Base-by-base conservation (phyloP, 2,113 vertebrate species). In the Ameiurus melas region DNA sequence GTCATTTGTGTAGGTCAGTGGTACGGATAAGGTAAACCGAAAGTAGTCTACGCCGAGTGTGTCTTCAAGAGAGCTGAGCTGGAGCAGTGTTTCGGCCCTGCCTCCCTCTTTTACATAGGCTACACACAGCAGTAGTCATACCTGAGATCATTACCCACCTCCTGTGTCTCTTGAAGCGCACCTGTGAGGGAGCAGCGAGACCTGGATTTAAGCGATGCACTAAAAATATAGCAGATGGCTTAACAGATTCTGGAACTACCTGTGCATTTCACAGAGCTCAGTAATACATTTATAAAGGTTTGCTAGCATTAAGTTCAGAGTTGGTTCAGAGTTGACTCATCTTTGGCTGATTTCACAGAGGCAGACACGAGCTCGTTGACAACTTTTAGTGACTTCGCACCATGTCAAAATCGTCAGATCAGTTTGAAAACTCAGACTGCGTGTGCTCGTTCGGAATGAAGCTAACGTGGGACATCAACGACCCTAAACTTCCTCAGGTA, bases 381-480 rank as follows among this genome's bases (percentile, higher is more conserved):
- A 47, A 57, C 12, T 60, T 66, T 80, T 60, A 36, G 10, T 43
- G 53, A 77, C 14, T 39, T 64, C 36, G 47, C 64, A 85, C 57
- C 43, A 96, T 96, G 96, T 96, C 96, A 62, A 92, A 93, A 60
- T 88, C 92, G 36, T 4, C 92, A 2, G 94, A 96, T 75, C 92
- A 93, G 73, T 94, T 93, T 84, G 96, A 95, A 84, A 93, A 92
- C 1, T 6, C 84, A 2, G 95, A 93, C 64, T 92, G 91, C 1
- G 66, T 92, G 4, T 91, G 91, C 27, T 86, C 93, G 1, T 93
- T 92, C 5, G 94, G 95, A 64, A 98, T 98, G 97, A 97, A 97
- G 94, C 92, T 97, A 83, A 97, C 94, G 2, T 99, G 98, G 98
- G 98, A 99, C 85, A 99, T 99, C 93, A 99, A 99, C 86, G 98